phyloP scores from a whole-genome alignment of 2,888 invertebrate genomes.

The Drosophila algonquin region DNA sequence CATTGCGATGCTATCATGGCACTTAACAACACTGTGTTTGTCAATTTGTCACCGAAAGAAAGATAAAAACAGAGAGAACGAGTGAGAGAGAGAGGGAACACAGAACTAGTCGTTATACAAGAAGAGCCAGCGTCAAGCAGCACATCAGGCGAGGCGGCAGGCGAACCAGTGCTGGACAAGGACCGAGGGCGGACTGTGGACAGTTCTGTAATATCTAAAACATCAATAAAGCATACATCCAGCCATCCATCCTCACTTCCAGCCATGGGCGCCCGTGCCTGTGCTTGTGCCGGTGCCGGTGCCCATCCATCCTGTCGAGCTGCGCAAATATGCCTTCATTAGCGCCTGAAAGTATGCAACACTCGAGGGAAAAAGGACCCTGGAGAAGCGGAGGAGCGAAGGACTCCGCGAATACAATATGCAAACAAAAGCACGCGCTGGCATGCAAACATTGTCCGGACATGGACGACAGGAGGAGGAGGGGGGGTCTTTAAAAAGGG shows the following conservation, averaged over 20 bases:
- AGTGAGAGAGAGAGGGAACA: neutral
- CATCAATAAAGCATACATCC: neutral
- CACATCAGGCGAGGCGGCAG: neutral
- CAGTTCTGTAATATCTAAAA: slow-evolving; percentile 12
- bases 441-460: slow-evolving; percentile 31
- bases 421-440: slow-evolving; percentile 65
- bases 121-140: neutral
- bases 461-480: too few relatives aligned
- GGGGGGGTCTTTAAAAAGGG: slow-evolving; percentile 1
- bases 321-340: slow-evolving; percentile 68
- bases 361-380: slow-evolving; percentile 9
- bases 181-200: neutral
- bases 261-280: too few relatives aligned
- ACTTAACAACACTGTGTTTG: neutral
- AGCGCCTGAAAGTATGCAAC: slow-evolving; percentile 70
- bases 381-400: neutral
- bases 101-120: neutral
- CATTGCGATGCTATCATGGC: neutral
- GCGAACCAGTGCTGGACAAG: neutral
- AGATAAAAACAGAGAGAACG: neutral
- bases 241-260: neutral
- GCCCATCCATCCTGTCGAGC: neutral
- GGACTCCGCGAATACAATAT: slow-evolving; percentile 57
- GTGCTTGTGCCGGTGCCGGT: too few relatives aligned
- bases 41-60: too few relatives aligned